Base-by-base conservation (phyloP, 2,888 invertebrate genomes). In the Operophtera brumata region DNA sequence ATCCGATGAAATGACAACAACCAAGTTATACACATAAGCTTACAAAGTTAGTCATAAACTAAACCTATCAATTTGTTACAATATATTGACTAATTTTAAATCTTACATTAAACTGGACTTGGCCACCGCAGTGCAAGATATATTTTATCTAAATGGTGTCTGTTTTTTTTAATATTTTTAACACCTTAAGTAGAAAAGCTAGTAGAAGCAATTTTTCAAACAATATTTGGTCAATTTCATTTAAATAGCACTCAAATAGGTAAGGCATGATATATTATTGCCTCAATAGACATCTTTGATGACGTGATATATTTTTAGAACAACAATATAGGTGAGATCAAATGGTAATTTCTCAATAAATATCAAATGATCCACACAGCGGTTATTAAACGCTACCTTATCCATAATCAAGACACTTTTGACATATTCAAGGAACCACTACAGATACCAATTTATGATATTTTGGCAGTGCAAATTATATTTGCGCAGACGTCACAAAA, bases 11-110 rank as follows among this genome's bases (percentile, higher is more conserved):
- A 65, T 73, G 78, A 79, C 77, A 83, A 83, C 79, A 84, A 85
- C 78, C 80, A 72, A 83, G 75, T 84, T 84, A 82, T 80, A 81
- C 77, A 81, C 76, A 80, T 76, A 79, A 75, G 74, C 78, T 80
- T 79, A 85, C 70, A 61, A 72, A 71, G 74, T 80, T 80, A 80
- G 74, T 75, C 67, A 73, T 75, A 70, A 79, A 82, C 76, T 82
- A 85, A 81, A 75, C 62, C 77, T 84, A 83, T 77, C 78, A 75
- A 77, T 80, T 73, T 69, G 73, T 77, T 73, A 75, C 64, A 69
- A 63, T 82, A 83, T 84, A 82, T 82, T 82, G 83, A 86, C 86
- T 87, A 85, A 80, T 70, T 77, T 78, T 79, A 78, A 75, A 77
- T 83, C 82, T 84, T 83, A 80, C 70, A 73, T 73, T 81, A 79